Base-by-base conservation (phyloP, 2,888 invertebrate species). In the Drosophila monieri region DNA sequence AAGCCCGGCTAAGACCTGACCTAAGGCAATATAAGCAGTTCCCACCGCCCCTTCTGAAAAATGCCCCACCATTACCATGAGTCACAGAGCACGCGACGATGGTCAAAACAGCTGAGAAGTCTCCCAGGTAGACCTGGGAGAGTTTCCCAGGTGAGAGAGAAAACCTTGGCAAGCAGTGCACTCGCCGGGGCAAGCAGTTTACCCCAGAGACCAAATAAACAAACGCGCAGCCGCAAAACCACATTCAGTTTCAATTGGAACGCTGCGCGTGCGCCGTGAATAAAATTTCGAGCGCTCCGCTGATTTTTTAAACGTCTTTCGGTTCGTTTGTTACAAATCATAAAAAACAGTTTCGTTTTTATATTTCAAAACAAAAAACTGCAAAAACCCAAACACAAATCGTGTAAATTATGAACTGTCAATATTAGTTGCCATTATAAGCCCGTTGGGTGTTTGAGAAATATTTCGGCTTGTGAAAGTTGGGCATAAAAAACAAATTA, bases 241-340 rank as follows among this genome's bases (percentile, higher is more conserved):
- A 62, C 70, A 59, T 65, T 84, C 74, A 84, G 86, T 84, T 81
- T 86, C 80, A 71, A 79, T 86, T 85, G 61, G 77, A 81, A 71
- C 86, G 85, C 69, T 73, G 84, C 80, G 81, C 85, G 61, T 83
- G 84, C 81, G 85, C 69, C 62, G 69, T 77, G 69, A 12, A 59
- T 27, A 32, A 32, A 41, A 52, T 27, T 67, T 64, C 56, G 69
- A 59, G 69, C 74, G 54, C 61, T 53, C 15, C 30, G 30, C 46
- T 35, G 35, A 4, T 27, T 37, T 27, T 57, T 37, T 30, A 30
- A 37, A 58, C 37, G 49, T 64, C 39, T 67, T 43, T 69, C 70
- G 69, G 64, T 69, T 57, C 43, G 71, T 58, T 71, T 51, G 35
- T 56, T 53, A 69, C 52, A 62, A 51, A 54, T 47, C 54, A 47